Base-by-base conservation (phyloP, 2,888 invertebrate species). In the Torymus auratus region DNA sequence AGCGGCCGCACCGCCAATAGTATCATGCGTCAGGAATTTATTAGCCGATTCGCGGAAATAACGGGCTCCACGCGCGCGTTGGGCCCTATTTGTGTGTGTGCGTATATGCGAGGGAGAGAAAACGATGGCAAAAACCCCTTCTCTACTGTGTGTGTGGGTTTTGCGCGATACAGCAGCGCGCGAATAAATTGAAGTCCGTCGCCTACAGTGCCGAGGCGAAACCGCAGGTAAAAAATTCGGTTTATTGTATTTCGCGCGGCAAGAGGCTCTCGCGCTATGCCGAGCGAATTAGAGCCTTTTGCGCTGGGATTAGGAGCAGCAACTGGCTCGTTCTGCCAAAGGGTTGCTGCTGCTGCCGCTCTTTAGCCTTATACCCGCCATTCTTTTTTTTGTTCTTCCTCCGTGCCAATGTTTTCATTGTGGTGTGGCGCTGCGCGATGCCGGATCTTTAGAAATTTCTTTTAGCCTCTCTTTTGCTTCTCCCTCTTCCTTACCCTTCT, bases 21-120 rank as follows among this genome's bases (percentile, higher is more conserved):
- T 41, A 56, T 64, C 52, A 13, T n/a, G 71, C 71, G 20, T 70
- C 70, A 13, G 20, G 72, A 80, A 78, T 81, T 78, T 78, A 81
- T 81, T 81, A 70, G 56, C 50, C 62, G 78, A 81, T 78, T 77
- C 81, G 61, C 41, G 72, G 81, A 74, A 81, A 70, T 81, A 78
- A 74, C 71, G 75, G 76, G 11, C 20, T 7, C 56, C 52, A 23
- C 60, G 50, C 58, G 52, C 15, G 17, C 14, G 41, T 41, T 41
- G 7, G 41, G 41, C 41, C 7, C 41, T 41, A 41, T 41, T 41
- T 41, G 41, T 41, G 41, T 41, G 41, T 10, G 7, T 41, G 41
- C 7, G 1, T 41, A 7, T 41, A 41, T 41, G 7, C 41, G 5
- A 41, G 41, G 1, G 41, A 41, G 23, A 52, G 23, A 71, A 72